These are phyloP conservation scores for Intellagama lesueurii DNA, from an alignment of 2,797 vertebrate species.

Conservation along the genomic window DNA sequence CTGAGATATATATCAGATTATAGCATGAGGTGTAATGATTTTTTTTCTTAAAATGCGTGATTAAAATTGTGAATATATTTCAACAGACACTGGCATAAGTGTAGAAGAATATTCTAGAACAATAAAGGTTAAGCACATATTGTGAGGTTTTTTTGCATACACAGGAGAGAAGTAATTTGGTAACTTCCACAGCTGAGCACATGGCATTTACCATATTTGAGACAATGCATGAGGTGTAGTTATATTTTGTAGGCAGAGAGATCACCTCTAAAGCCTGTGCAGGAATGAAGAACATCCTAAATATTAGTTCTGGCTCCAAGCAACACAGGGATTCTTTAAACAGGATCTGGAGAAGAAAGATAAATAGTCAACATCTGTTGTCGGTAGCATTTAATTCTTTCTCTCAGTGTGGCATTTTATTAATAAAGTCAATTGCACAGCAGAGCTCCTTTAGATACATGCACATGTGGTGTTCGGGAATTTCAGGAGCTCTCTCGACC, in stretches of 20 bases:
- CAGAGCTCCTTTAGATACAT: not conserved
- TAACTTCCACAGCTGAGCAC: not conserved
- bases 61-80: not conserved
- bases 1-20: not conserved
- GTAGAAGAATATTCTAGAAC: constrained; percentile 4
- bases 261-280: not conserved
- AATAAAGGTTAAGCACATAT: not conserved
- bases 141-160: not conserved
- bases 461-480: not conserved
- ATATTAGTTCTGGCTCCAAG: constrained; percentile 2
- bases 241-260: not conserved
- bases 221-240: not conserved
- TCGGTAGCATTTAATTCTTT: constrained; percentile 11
- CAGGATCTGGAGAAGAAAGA: not conserved
- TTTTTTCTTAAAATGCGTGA: not conserved
- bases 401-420: constrained; percentile 15
- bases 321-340: not conserved
- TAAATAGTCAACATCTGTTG: constrained; percentile 33
- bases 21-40: not conserved
- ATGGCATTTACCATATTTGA: not conserved
- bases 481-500: not conserved
- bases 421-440: constrained; percentile 13
- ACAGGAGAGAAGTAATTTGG: not conserved
- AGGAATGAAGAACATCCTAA: not conserved
- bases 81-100: not conserved